A percentile compares a stretch with the other conserved stretches of the same genome.
Conservation (phyloP, 2,797 vertebrate genomes). For the Steatocranus sp. region DNA sequence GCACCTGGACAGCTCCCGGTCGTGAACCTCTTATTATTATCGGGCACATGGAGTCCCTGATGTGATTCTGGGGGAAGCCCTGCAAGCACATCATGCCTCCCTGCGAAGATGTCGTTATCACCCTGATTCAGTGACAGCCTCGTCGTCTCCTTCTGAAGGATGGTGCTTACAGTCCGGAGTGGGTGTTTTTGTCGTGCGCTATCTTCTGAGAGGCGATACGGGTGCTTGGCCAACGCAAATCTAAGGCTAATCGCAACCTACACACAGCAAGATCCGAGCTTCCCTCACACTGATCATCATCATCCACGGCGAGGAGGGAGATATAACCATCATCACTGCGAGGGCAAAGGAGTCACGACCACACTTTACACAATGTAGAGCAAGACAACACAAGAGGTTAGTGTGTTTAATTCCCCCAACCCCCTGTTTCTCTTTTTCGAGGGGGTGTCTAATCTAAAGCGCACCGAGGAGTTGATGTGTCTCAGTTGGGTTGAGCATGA, state of each 20-base stretch:
- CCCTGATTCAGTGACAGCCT: slow-evolving; percentile 45
- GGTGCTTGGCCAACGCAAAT: slow-evolving; percentile 65
- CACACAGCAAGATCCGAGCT: slow-evolving; percentile 68
- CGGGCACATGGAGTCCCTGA: slow-evolving; percentile 68
- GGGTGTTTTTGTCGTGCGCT: slow-evolving; percentile 60
- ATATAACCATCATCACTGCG: slow-evolving; percentile 67
- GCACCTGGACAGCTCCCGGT: slow-evolving; percentile 75
- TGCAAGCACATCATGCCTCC: slow-evolving; percentile 47
- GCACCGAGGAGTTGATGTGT: not conserved
- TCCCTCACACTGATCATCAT: slow-evolving; percentile 53
- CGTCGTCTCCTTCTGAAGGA: slow-evolving; percentile 62
- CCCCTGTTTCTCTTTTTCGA: not conserved
- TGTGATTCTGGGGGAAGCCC: slow-evolving; percentile 72
- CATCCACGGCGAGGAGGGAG: slow-evolving; percentile 60
- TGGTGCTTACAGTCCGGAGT: slow-evolving; percentile 68
- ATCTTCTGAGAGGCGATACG: slow-evolving; percentile 61
- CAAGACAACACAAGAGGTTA: slow-evolving; percentile 62
- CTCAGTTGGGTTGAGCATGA: not conserved
- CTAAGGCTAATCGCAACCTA: slow-evolving; percentile 66
- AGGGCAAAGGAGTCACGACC: slow-evolving; percentile 76
- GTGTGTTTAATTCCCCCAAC: slow-evolving; percentile 14
- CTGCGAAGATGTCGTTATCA: slow-evolving; percentile 40
- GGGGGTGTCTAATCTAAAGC: not conserved
- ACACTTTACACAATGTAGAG: slow-evolving; percentile 74
- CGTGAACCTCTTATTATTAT: slow-evolving; percentile 11